phyloP scores from a whole-genome alignment of 2,113 vertebrate genomes.

The Camelus dromedarius region DNA sequence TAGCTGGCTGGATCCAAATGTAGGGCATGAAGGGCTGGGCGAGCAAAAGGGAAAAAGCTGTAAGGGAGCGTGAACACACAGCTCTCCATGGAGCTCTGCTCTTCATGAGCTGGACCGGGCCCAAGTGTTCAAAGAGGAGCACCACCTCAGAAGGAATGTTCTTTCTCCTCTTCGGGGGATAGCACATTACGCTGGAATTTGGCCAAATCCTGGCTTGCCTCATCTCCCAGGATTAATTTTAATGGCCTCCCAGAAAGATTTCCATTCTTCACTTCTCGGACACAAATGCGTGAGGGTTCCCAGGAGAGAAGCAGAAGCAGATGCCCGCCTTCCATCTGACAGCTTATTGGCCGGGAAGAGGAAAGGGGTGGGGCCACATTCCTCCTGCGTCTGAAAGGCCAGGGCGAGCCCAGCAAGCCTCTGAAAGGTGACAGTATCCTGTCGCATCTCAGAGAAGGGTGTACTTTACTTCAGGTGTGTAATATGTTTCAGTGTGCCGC shows the following conservation, averaged over 20 bases:
- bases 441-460: background rate
- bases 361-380: background rate
- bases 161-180: background rate
- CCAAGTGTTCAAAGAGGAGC: background rate
- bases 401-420: background rate
- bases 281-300: background rate
- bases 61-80: background rate
- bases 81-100: background rate
- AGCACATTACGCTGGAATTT: conserved; percentile 8
- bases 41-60: background rate
- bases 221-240: conserved; percentile 60
- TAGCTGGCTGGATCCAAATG: conserved; percentile 23
- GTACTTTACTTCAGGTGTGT: background rate
- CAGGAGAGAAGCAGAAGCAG: conserved; percentile 17
- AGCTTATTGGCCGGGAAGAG: background rate
- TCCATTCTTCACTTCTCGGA: conserved; percentile 19
- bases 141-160: conserved; percentile 26
- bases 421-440: background rate
- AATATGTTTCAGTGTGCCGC: background rate
- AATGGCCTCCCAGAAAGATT: conserved; percentile 63
- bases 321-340: background rate
- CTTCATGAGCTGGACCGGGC: background rate
- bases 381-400: background rate
- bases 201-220: conserved; percentile 57
- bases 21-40: background rate